Evolutionary conservation across 2,888 invertebrate species (phyloP), one percentile per base, ranked within the genome.

Genomic region (Aethes cnicana): DNA sequence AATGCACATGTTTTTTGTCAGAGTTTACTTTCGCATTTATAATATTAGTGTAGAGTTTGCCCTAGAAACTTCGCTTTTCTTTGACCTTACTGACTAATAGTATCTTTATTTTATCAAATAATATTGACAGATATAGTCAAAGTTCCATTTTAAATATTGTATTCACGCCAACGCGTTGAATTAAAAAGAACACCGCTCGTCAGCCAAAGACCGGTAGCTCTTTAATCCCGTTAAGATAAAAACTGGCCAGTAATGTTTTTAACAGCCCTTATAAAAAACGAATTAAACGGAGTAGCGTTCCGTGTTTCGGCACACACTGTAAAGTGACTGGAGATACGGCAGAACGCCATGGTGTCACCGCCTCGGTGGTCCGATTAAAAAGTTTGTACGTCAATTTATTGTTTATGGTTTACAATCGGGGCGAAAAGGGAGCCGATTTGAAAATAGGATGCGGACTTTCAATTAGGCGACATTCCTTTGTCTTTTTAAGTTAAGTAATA

Each of bases 241-340:
- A 63, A 62, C 41, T 61, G 39, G 42, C 37, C 50, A 52, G 56
- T 61, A 60, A 60, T 48, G 48, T 56, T 46, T 55, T 56, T 59
- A 61, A 62, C 56, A 54, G 59, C 55, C 54, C 47, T 56, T 58
- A 61, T 66, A 66, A 63, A 62, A 66, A 63, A 56, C 56, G 67
- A 63, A 73, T 70, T 69, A 74, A 71, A 67, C 61, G 64, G 64
- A 86, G 84, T 84, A 81, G 74, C 84, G 84, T 86, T 84, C 81
- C 85, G 57, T 84, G 85, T 84, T 72, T 62, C 65, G 70, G 72
- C 68, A 67, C 66, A 61, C 63, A 63, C 61, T 55, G 59, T 66
- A 61, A 66, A 70, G 55, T 64, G 58, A 64, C 63, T 53, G 63
- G 65, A 71, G 68, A 75, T 74, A 73, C 69, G 59, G 64, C 58